Percentiles rank a stretch among this genome's conserved stretches.
These are phyloP conservation scores for Xerus rutilus DNA, from an alignment of 2,797 vertebrate species.

Conservation along the genomic window DNA sequence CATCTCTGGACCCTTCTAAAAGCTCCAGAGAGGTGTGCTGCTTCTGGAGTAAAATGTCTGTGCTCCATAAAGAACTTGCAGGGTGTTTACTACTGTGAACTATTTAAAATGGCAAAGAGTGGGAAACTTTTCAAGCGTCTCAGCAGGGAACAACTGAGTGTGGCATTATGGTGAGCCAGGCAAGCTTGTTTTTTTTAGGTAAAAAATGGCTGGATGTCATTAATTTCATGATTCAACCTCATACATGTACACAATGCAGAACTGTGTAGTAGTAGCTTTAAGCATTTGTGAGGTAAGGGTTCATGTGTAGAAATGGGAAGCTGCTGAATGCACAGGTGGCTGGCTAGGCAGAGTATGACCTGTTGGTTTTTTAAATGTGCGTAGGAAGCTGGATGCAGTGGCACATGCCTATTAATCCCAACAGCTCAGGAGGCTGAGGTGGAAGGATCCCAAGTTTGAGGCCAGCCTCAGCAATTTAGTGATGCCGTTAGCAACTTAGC, in stretches of 20 bases:
- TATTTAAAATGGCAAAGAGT: neutral
- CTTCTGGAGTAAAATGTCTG: neutral
- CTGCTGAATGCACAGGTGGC: rapidly evolving
- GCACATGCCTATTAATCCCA: too few relatives aligned
- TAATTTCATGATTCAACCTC: neutral
- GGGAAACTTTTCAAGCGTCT: neutral
- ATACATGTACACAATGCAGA: rapidly evolving
- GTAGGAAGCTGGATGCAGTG: neutral
- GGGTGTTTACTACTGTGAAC: too few relatives aligned
- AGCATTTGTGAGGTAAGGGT: neutral
- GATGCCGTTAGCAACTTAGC: too few relatives aligned
- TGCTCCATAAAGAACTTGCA: too few relatives aligned
- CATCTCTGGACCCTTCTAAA: neutral
- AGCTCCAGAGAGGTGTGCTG: neutral
- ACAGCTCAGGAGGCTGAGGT: too few relatives aligned
- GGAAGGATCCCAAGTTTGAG: too few relatives aligned
- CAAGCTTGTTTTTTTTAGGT: neutral
- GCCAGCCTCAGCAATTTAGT: too few relatives aligned
- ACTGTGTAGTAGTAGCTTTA: too few relatives aligned
- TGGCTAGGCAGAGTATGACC: rapidly evolving
- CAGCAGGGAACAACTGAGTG: rapidly evolving
- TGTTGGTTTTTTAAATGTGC: neutral
- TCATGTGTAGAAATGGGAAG: neutral
- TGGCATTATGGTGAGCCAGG: rapidly evolving
- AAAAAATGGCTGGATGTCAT: rapidly evolving